Evolutionary conservation across 2,888 invertebrate species (phyloP).

Genomic region (Drosophila suboccidentalis): DNA sequence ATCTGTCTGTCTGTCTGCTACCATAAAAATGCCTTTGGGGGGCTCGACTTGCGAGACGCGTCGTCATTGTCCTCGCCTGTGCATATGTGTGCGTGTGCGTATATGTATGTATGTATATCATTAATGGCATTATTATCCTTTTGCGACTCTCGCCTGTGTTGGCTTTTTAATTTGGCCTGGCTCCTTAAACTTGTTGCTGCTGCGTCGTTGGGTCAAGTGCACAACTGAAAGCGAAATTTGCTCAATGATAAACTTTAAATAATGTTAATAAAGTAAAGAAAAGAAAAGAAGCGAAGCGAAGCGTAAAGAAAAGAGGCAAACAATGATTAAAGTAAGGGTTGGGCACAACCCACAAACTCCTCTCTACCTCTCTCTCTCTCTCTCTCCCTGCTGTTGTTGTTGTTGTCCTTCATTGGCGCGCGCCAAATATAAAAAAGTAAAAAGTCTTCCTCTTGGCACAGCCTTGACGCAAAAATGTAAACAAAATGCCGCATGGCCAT

Average conservation of each 20-base stretch:
- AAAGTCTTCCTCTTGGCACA: slow-evolving; percentile 25
- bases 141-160: slow-evolving; percentile 47
- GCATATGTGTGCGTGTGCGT: slow-evolving; percentile 4
- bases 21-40: slow-evolving; percentile 75
- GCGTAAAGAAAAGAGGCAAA: slow-evolving; percentile 9
- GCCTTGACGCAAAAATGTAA: slow-evolving; percentile 71
- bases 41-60: slow-evolving; percentile 60
- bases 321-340: slow-evolving; percentile 42
- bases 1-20: slow-evolving; percentile 43
- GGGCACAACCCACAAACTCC: not conserved
- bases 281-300: slow-evolving; percentile 6
- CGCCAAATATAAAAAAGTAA: slow-evolving; percentile 40
- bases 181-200: slow-evolving; percentile 68
- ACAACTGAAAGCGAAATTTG: slow-evolving; percentile 60
- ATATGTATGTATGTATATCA: slow-evolving; percentile 33
- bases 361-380: not conserved
- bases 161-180: slow-evolving; percentile 54
- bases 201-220: slow-evolving; percentile 64
- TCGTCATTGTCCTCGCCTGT: slow-evolving; percentile 38
- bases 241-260: slow-evolving; percentile 66
- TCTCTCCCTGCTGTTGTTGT: not conserved
- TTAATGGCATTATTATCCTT: slow-evolving; percentile 77
- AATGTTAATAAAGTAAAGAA: slow-evolving; percentile 35
- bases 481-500: slow-evolving; percentile 68
- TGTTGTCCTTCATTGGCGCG: slow-evolving; percentile 38